Evolutionary conservation across 2,888 invertebrate genomes (phyloP).

Genomic region (Oxystoma pomonae): DNA sequence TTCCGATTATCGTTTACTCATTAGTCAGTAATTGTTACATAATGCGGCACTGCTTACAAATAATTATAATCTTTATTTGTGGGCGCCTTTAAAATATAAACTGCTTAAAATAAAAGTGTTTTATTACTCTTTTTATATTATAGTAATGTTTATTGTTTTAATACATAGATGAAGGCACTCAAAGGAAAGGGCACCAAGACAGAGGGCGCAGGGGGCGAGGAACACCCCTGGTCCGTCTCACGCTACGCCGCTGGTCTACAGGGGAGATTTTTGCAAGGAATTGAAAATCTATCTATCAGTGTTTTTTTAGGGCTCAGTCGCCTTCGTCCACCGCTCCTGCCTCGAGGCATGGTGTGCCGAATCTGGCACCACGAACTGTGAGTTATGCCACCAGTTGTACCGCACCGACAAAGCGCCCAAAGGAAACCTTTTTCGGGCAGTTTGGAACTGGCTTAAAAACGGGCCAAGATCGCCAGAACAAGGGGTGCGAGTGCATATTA

Average conservation of each 20-base stretch:
- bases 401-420: slow-evolving; percentile 60
- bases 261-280: no score
- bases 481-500: slow-evolving; percentile 50
- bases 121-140: no score
- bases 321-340: slow-evolving; percentile 67
- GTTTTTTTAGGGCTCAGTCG: slow-evolving; percentile 62
- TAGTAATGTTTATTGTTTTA: no score
- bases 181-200: no score
- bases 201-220: no score
- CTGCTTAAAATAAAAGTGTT: no score
- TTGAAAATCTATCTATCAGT: slow-evolving; percentile 1
- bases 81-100: no score
- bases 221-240: slow-evolving; percentile 2
- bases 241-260: slow-evolving; percentile 5
- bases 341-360: slow-evolving; percentile 74
- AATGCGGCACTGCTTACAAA: no score
- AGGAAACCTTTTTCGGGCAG: slow-evolving; percentile 54
- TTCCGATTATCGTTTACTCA: no score
- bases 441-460: slow-evolving; percentile 56
- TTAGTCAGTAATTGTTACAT: no score
- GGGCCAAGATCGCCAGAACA: slow-evolving; percentile 38
- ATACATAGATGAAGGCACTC: no score
- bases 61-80: no score
- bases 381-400: slow-evolving; percentile 67
- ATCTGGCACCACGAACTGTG: slow-evolving; percentile 66